A percentile compares a stretch with the other conserved stretches of the same genome.
Evolutionary conservation across 2,113 vertebrate species (phyloP).

Genomic region (Perca flavescens): DNA sequence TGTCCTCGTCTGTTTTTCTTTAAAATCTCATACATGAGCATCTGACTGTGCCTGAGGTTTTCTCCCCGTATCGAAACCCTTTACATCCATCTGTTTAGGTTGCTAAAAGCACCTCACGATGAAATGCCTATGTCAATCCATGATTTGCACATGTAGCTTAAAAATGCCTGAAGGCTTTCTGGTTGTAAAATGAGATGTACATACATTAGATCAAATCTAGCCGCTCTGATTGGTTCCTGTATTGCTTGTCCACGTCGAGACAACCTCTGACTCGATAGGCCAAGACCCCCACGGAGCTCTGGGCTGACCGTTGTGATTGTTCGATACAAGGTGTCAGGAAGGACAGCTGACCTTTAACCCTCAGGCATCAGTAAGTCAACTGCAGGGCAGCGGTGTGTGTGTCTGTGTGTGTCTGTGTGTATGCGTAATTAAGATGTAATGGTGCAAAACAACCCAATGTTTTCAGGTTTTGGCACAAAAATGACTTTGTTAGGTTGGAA

Average conservation of each 20-base stretch:
- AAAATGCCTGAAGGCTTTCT: constrained; percentile 33
- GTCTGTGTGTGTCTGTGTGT: not conserved
- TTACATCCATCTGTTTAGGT: not conserved
- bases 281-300: not conserved
- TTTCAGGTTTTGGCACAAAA: not conserved
- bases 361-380: constrained; percentile 24
- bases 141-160: constrained; percentile 42
- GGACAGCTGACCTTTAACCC: constrained; percentile 50
- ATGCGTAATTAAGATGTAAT: constrained; percentile 13
- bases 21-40: not conserved
- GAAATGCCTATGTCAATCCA: constrained; percentile 35
- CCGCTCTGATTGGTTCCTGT: constrained; percentile 31
- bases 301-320: constrained; percentile 4
- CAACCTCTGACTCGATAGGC: constrained; percentile 23
- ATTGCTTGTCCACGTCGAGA: not conserved
- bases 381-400: not conserved
- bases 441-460: not conserved
- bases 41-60: not conserved
- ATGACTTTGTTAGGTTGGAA: not conserved
- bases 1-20: not conserved
- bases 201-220: constrained; percentile 54
- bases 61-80: not conserved
- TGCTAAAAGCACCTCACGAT: constrained; percentile 32
- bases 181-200: constrained; percentile 54
- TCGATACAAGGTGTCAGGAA: constrained; percentile 35